Evolutionary conservation across 2,888 invertebrate genomes (phyloP).

Genomic region (Plagodis pulveraria): DNA sequence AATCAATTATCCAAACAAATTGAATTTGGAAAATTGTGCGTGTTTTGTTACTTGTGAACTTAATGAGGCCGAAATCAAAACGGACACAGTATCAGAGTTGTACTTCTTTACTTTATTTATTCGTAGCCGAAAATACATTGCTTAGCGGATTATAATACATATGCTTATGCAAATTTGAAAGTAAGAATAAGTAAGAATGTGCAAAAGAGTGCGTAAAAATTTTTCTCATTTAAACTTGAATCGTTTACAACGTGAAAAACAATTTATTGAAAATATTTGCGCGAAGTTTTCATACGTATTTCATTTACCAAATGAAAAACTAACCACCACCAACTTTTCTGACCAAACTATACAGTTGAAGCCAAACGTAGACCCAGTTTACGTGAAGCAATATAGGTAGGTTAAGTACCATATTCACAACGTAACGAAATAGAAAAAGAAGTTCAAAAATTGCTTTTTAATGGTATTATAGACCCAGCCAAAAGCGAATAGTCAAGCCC

Average conservation of each 20-base stretch:
- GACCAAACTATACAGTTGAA: constrained; percentile 34
- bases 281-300: constrained; percentile 37
- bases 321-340: constrained; percentile 26
- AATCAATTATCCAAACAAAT: no score
- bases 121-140: no score
- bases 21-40: no score
- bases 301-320: constrained; percentile 30
- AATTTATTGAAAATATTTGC: constrained; percentile 30
- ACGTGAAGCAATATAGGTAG: constrained; percentile 34
- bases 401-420: constrained; percentile 30
- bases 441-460: constrained; percentile 27
- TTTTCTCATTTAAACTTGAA: constrained; percentile 2
- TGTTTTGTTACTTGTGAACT: no score
- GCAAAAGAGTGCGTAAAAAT: no score
- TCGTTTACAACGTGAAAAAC: constrained; percentile 26
- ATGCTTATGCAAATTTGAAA: no score
- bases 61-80: no score
- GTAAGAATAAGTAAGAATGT: no score
- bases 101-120: no score
- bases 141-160: no score
- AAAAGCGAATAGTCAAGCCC: constrained; percentile 36
- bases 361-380: constrained; percentile 17
- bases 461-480: constrained; percentile 30
- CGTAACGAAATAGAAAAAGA: constrained; percentile 32
- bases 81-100: no score